These are phyloP conservation scores for Glossophaga mutica DNA, from an alignment of 2,797 vertebrate species.

Conservation along the genomic window DNA sequence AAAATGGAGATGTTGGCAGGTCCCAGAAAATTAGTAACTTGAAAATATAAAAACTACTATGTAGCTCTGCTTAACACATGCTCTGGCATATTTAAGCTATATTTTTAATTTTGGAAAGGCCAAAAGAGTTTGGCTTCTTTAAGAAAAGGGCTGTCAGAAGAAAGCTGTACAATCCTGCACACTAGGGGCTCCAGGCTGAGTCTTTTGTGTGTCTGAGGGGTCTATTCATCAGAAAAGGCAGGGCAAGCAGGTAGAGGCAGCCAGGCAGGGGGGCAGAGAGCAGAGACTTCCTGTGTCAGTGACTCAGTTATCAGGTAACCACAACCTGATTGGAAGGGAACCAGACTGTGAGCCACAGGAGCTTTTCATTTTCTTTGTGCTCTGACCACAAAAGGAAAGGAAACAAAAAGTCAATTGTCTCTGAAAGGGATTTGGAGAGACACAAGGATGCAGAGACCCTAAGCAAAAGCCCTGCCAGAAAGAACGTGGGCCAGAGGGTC, in stretches of 20 bases:
- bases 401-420: constrained; percentile 50
- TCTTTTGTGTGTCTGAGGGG: background rate
- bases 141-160: constrained; percentile 57
- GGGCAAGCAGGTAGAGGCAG: background rate
- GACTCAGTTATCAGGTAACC: constrained; percentile 31
- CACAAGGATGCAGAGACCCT: background rate
- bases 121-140: constrained; percentile 66
- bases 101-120: constrained; percentile 68
- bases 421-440: background rate
- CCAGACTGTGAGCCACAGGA: constrained; percentile 4
- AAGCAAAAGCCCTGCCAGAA: constrained; percentile 16
- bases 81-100: constrained; percentile 62
- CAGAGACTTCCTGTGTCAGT: background rate
- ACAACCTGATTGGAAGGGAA: constrained; percentile 27
- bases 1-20: constrained; percentile 71
- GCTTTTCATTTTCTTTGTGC: constrained; percentile 46
- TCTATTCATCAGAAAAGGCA: constrained; percentile 32
- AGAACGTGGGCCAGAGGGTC: background rate
- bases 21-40: constrained; percentile 66
- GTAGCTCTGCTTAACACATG: constrained; percentile 59
- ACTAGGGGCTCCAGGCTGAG: background rate
- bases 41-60: constrained; percentile 60
- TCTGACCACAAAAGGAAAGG: constrained; percentile 34
- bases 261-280: background rate
- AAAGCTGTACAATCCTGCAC: background rate